Evolutionary conservation across 2,113 vertebrate genomes (phyloP).

Genomic region (Campylorhamphus procurvoides): DNA sequence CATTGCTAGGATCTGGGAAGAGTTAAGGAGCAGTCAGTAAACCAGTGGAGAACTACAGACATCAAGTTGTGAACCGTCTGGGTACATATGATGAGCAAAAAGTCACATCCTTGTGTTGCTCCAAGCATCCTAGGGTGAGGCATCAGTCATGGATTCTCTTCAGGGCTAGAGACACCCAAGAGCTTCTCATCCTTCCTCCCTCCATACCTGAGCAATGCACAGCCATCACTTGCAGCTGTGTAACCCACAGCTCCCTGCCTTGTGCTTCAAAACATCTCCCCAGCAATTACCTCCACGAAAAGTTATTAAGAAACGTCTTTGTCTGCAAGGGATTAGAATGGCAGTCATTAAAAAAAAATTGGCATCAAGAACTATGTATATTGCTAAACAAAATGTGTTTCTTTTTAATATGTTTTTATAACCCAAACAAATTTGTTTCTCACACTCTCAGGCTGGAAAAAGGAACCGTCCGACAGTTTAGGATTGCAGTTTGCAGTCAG

Average conservation of each 20-base stretch:
- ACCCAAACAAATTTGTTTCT: conserved; percentile 82
- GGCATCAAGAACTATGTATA: conserved; percentile 74
- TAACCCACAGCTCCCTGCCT: background rate
- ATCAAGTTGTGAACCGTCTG: background rate
- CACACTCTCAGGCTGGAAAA: conserved; percentile 76
- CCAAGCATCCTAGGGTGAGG: background rate
- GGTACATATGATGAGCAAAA: rapidly evolving
- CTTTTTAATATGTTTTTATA: conserved; percentile 81
- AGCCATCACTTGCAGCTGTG: background rate
- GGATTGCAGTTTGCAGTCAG: conserved; percentile 69
- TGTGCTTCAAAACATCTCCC: background rate
- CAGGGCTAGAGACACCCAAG: background rate
- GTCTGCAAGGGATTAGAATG: conserved; percentile 65
- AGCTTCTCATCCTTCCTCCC: background rate
- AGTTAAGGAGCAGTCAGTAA: background rate
- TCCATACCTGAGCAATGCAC: background rate
- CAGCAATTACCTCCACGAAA: conserved; percentile 23
- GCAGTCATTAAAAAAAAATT: conserved; percentile 57
- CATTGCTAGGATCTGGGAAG: background rate
- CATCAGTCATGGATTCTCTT: background rate
- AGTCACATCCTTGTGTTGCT: background rate
- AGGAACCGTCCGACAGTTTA: conserved; percentile 70
- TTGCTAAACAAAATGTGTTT: conserved; percentile 83
- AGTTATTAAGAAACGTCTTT: conserved; percentile 36
- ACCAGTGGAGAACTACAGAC: background rate